Evolutionary conservation across 2,888 invertebrate species (phyloP).

Genomic region (Xylocampa areola): DNA sequence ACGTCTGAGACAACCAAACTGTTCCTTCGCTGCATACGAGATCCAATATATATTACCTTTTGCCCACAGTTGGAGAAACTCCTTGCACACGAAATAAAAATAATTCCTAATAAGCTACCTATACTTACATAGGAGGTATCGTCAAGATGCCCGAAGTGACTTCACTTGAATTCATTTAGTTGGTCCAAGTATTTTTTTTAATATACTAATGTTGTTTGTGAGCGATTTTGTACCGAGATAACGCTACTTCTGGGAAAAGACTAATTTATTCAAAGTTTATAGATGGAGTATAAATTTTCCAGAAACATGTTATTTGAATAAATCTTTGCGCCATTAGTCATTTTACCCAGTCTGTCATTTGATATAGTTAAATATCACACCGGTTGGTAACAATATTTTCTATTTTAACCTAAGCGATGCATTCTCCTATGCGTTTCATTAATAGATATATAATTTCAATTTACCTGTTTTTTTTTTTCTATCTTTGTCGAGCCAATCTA

Average conservation of each 20-base stretch:
- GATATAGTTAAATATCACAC: constrained; percentile 5
- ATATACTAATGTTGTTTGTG: constrained; percentile 10
- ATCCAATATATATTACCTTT: no score
- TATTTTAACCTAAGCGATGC: no score
- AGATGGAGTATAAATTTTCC: constrained; percentile 6
- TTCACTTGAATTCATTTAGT: constrained; percentile 6
- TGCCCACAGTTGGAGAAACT: no score
- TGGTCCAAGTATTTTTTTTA: constrained; percentile 33
- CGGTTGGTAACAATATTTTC: background rate
- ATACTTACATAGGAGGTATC: no score
- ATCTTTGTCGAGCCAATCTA: no score
- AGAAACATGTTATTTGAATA: constrained; percentile 4
- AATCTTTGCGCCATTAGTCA: constrained; percentile 8
- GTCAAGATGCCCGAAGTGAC: background rate
- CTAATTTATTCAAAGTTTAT: constrained; percentile 5
- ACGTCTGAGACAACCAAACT: no score
- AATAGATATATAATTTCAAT: no score
- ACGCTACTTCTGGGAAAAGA: constrained; percentile 35
- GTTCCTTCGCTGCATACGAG: no score
- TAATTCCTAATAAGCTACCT: background rate
- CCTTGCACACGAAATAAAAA: no score
- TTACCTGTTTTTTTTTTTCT: no score
- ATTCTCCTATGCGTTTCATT: no score
- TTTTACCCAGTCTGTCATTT: constrained; percentile 15
- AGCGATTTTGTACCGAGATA: constrained; percentile 19